Evolutionary conservation across 2,888 invertebrate species (phyloP).

Genomic region (Parnassius glacialis): DNA sequence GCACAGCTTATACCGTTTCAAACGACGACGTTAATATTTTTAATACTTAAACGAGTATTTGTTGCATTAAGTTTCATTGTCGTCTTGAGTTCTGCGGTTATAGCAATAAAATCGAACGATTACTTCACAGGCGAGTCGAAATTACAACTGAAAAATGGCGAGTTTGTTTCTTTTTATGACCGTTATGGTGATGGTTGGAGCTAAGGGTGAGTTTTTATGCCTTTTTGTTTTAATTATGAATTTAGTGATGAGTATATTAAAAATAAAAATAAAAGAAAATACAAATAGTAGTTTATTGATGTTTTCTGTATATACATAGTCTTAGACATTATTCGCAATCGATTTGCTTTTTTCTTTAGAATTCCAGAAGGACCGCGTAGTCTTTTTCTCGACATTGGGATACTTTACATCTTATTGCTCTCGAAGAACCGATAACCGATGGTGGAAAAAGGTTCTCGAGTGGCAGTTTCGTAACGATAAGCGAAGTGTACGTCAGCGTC

Average conservation of each 20-base stretch:
- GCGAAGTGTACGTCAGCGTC: no score
- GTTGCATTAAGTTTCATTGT: slow-evolving; percentile 47
- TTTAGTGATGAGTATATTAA: neutral
- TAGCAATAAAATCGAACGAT: slow-evolving; percentile 31
- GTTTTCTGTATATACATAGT: neutral
- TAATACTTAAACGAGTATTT: slow-evolving; percentile 56
- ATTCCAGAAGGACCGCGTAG: no score
- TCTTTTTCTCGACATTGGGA: no score
- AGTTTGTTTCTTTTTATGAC: slow-evolving; percentile 12
- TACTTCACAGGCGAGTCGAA: neutral
- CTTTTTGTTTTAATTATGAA: neutral
- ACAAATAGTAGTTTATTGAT: no score
- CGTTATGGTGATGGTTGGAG: slow-evolving; percentile 10
- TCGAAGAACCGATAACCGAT: no score
- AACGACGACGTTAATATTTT: slow-evolving; percentile 46
- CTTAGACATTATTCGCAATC: no score
- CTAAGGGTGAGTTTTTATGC: slow-evolving; percentile 19
- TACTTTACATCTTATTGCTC: no score
- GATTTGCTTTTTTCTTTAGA: no score
- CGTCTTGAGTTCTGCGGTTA: slow-evolving; percentile 39
- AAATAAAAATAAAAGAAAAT: no score
- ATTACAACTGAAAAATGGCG: slow-evolving; percentile 20
- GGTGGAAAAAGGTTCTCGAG: no score
- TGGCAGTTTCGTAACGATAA: no score
- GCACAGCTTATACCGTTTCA: slow-evolving; percentile 49